Percentiles rank a stretch among this genome's conserved stretches.
These are phyloP conservation scores for Fragum sueziense DNA, from an alignment of 2,888 invertebrate genomes.

Conservation along the genomic window DNA sequence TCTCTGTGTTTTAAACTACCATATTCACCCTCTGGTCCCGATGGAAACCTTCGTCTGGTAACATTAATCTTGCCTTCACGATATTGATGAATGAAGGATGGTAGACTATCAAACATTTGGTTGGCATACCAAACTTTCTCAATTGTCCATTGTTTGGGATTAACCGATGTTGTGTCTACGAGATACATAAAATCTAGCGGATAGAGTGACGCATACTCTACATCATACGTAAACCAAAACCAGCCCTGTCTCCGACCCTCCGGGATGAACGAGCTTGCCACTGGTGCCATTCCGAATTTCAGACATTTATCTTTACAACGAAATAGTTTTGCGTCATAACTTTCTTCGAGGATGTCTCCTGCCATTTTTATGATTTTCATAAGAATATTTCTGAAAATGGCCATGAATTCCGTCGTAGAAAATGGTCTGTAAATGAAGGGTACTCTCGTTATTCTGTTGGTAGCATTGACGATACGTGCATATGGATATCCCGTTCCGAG, in stretches of 20 bases:
- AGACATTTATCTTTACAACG: conserved; percentile 70
- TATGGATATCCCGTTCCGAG: conserved; percentile 63
- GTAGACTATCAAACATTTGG: conserved; percentile 66
- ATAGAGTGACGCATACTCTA: conserved; percentile 74
- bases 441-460: conserved; percentile 66
- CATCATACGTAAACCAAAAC: conserved; percentile 75
- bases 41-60: conserved; percentile 66
- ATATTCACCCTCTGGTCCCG: conserved; percentile 53
- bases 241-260: conserved; percentile 72
- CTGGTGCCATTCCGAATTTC: conserved; percentile 72
- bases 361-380: conserved; percentile 60
- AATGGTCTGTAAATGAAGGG: conserved; percentile 74
- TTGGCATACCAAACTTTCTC: conserved; percentile 75
- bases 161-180: conserved; percentile 69
- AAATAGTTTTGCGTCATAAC: conserved; percentile 69
- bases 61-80: conserved; percentile 65
- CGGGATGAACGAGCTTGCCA: conserved; percentile 71
- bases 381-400: conserved; percentile 66
- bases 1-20: conserved; percentile 69
- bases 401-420: conserved; percentile 71
- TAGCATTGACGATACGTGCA: conserved; percentile 58
- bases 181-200: conserved; percentile 77
- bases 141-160: conserved; percentile 70
- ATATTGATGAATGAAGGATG: conserved; percentile 67
- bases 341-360: conserved; percentile 67